A percentile compares a stretch with the other conserved stretches of the same genome.
These are phyloP conservation scores for Malacoraja senta DNA, from an alignment of 2,797 vertebrate genomes.

Conservation along the genomic window DNA sequence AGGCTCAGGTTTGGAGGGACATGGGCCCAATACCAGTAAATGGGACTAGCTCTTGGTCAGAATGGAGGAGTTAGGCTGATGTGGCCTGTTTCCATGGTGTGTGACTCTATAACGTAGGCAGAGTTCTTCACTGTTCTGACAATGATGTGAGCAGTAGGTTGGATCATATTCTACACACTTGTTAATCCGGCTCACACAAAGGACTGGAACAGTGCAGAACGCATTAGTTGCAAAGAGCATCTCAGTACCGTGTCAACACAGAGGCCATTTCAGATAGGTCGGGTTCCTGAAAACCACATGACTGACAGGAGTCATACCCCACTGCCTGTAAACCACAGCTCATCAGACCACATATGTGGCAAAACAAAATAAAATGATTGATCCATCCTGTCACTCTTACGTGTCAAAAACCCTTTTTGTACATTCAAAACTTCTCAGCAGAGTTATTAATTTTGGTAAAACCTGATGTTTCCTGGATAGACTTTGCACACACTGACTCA, in stretches of 20 bases:
- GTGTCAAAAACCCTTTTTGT: slow-evolving; percentile 1
- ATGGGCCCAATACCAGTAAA: no score
- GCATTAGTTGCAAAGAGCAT: not conserved
- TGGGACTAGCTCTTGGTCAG: no score
- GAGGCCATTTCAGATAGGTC: not conserved
- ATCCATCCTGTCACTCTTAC: slow-evolving; percentile 5
- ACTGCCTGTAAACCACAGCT: slow-evolving; percentile 3
- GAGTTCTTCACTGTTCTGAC: not conserved
- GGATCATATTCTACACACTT: not conserved
- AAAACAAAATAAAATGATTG: not conserved
- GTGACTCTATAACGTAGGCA: no score
- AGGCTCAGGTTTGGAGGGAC: no score
- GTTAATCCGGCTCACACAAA: not conserved
- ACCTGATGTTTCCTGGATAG: not conserved
- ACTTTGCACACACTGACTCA: slow-evolving; percentile 12
- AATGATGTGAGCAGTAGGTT: not conserved
- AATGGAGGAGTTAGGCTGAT: no score
- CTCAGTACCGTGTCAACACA: slow-evolving; percentile 20
- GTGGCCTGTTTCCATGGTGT: no score
- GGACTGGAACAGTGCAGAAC: not conserved
- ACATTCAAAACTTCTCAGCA: slow-evolving; percentile 23
- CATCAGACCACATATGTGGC: not conserved
- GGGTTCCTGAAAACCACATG: slow-evolving; percentile 32
- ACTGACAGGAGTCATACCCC: slow-evolving; percentile 29
- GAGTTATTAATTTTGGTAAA: slow-evolving; percentile 25